phyloP scores from a whole-genome alignment of 2,113 vertebrate genomes.

The Carassius gibelio region DNA sequence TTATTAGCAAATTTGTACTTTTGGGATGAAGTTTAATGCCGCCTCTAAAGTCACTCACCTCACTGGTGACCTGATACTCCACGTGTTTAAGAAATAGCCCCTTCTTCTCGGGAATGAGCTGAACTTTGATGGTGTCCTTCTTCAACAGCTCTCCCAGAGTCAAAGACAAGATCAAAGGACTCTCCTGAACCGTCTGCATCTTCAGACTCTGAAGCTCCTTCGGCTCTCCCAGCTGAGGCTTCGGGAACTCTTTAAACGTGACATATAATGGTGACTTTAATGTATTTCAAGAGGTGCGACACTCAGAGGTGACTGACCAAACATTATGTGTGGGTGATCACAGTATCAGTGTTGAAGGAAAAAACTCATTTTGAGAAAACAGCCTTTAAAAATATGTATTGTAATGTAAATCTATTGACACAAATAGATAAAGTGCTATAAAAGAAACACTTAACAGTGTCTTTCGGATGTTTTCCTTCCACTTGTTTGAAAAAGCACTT shows the following conservation, averaged over 20 bases:
- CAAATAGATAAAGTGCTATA: no score
- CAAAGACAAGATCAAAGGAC: slow-evolving; percentile 80
- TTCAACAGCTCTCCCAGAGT: slow-evolving; percentile 85
- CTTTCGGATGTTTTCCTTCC: no score
- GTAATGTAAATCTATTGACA: no score
- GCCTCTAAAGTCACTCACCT: slow-evolving; percentile 79
- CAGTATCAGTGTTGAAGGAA: neutral
- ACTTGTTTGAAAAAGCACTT: no score
- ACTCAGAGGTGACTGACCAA: neutral
- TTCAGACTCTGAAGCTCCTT: slow-evolving; percentile 72
- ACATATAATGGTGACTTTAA: neutral
- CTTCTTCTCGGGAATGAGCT: slow-evolving; percentile 96
- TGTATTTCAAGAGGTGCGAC: slow-evolving; percentile 21
- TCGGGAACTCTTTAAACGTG: slow-evolving; percentile 77
- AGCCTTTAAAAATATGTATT: no score
- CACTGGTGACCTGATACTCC: slow-evolving; percentile 94
- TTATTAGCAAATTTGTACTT: neutral
- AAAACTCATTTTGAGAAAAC: no score
- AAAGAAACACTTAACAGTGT: no score
- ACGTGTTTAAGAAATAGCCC: slow-evolving; percentile 97
- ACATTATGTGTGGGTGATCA: neutral
- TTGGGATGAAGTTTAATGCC: neutral
- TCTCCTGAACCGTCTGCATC: slow-evolving; percentile 83
- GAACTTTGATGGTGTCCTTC: slow-evolving; percentile 85
- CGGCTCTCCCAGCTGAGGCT: slow-evolving; percentile 75